phyloP scores from a whole-genome alignment of 2,888 invertebrate genomes.

The Drosophila anceps region DNA sequence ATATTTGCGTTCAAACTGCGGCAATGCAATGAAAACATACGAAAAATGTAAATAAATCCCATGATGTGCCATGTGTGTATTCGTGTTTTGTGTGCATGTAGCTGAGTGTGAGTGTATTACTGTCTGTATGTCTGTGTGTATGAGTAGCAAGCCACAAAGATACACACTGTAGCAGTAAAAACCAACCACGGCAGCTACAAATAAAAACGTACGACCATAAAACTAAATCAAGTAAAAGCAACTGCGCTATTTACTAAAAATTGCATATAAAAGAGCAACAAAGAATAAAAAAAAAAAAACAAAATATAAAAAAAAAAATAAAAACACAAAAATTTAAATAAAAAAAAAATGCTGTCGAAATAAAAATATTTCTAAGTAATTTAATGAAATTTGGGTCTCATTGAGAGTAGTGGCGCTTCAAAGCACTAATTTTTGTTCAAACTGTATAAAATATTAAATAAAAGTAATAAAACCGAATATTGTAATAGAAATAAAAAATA shows the following conservation, averaged over 20 bases:
- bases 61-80: slow-evolving; percentile 50
- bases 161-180: slow-evolving; percentile 48
- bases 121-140: slow-evolving; percentile 38
- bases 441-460: neutral
- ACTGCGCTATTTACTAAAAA: slow-evolving; percentile 77
- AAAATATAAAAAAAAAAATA: slow-evolving; percentile 21
- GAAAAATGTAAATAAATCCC: slow-evolving; percentile 79
- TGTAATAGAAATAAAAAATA: no score
- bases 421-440: neutral
- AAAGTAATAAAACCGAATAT: no score
- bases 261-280: slow-evolving; percentile 63
- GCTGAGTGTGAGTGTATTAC: neutral
- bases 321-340: slow-evolving; percentile 26
- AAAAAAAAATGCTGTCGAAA: slow-evolving; percentile 33
- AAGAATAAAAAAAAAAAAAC: slow-evolving; percentile 20
- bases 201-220: slow-evolving; percentile 63
- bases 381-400: slow-evolving; percentile 6
- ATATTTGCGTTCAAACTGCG: slow-evolving; percentile 74
- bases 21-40: slow-evolving; percentile 77
- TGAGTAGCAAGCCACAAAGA: slow-evolving; percentile 48
- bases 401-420: neutral
- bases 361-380: slow-evolving; percentile 8
- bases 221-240: slow-evolving; percentile 73
- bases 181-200: slow-evolving; percentile 50
- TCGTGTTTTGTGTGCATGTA: neutral